Evolutionary conservation across 2,888 invertebrate genomes (phyloP), one percentile per base, ranked within the genome.

Genomic region (Cinara cedri): DNA sequence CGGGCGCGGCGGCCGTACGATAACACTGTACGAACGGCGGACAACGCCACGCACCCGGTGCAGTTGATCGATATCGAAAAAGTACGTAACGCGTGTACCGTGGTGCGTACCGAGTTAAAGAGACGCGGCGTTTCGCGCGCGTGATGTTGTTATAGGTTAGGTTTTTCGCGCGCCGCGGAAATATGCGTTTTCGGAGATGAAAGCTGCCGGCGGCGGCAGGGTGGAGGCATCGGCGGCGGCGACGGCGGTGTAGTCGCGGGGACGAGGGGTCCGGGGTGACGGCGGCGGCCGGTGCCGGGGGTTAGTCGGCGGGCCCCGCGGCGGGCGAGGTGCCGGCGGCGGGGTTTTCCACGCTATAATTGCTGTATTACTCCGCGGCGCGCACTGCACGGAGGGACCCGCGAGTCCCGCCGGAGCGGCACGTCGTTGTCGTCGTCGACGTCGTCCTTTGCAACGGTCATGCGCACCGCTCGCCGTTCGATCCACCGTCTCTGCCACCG

Each of bases 371-470:
- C 72, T 72, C 57, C 26, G 24, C 42, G 57, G 54, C 42, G 57
- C 42, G 72, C 72, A 24, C n/a, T 26, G n/a, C 60, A 21, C 60
- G 4, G 60, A n/a, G 60, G 34, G 54, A 24, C 46, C 24, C 13
- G 62, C 60, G 13, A 21, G 51, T 34, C 34, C 51, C 66, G 57
- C 24, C 21, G 76, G 55, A 60, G 24, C 68, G 60, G 49, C 68
- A 54, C 63, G 74, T 60, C 63, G 44, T 42, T 19, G 34, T 34
- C 34, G 34, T 34, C 34, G 34, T 34, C 34, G 34, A 4, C 34
- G 34, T 4, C 44, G 34, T 60, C 78, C 70, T 78, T 78, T 78
- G 78, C 78, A 78, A 78, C 68, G 68, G 70, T 78, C 78, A 78
- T 78, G 78, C 78, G 78, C 78, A 78, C 60, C n/a, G 51, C 13